Evolutionary conservation across 2,888 invertebrate genomes (phyloP).

Genomic region (Smittia sp.): DNA sequence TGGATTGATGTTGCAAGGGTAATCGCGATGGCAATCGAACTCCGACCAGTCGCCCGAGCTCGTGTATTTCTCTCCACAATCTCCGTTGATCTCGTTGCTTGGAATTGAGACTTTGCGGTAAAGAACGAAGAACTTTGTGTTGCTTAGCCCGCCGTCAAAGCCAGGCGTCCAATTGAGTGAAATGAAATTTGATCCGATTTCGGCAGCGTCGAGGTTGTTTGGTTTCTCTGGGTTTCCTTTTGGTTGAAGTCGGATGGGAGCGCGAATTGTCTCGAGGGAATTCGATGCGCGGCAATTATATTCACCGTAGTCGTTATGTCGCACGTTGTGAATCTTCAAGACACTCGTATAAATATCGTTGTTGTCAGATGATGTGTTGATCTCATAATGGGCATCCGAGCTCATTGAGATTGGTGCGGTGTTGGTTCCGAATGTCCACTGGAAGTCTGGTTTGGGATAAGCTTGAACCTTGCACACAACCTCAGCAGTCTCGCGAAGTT

Average conservation of each 20-base stretch:
- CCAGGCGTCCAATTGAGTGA: constrained; percentile 84
- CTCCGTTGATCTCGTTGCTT: constrained; percentile 61
- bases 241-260: constrained; percentile 75
- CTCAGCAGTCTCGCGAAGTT: constrained; percentile 78
- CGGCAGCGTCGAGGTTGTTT: constrained; percentile 65
- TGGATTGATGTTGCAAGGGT: constrained; percentile 83
- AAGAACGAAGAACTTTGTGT: constrained; percentile 83
- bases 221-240: constrained; percentile 87
- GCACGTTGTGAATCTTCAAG: constrained; percentile 69
- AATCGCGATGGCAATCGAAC: constrained; percentile 78
- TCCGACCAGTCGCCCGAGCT: constrained; percentile 72
- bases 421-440: constrained; percentile 82
- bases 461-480: constrained; percentile 87
- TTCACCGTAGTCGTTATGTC: constrained; percentile 84
- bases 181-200: constrained; percentile 75
- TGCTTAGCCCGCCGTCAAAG: constrained; percentile 83
- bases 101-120: constrained; percentile 67
- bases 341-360: constrained; percentile 84
- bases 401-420: constrained; percentile 71
- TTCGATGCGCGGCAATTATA: constrained; percentile 88
- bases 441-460: constrained; percentile 88
- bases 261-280: constrained; percentile 71
- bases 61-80: constrained; percentile 60
- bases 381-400: constrained; percentile 81
- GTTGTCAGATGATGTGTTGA: constrained; percentile 74